Base-by-base conservation (phyloP, 2,888 invertebrate species). In the Leptinotarsa haldemani region DNA sequence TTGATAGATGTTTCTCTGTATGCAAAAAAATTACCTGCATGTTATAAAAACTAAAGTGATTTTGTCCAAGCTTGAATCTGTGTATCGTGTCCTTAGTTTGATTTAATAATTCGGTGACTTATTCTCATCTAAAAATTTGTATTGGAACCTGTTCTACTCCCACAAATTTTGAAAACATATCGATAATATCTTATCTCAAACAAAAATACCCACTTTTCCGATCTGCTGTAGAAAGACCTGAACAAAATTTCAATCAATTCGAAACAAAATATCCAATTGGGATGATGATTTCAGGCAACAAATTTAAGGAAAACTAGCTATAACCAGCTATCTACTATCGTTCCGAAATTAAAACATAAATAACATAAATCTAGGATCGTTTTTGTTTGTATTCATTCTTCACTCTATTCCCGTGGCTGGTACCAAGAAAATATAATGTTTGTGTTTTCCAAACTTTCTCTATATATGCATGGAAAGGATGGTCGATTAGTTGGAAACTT, bases 321-420 rank as follows among this genome's bases (percentile, higher is more conserved):
- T 16, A 30, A 30, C 30, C 7, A 30, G 1, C 30, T 16, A 16
- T 48, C 48, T 4, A 13, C 48, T 4, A 4, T 48, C 16, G 48
- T 48, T 48, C 15, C 48, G 48, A 48, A 48, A 48, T 48, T 48
- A 56, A 56, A 56, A 2, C 1, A 13, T 9, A 56, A 56, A 3
- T 22, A 13, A 9, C 22, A 22, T 56, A 56, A 56, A 61, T 61
- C 30, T 9, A 61, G 16, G 7, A 30, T 61, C 47, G 56, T 58
- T 52, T 52, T 65, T n/a, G 46, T 46, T 56, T 18, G 50, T 22
- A 30, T 22, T 30, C 15, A 56, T 65, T 58, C 25, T 20, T 56
- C 56, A 56, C 53, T 65, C 53, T 52, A 65, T 22, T 65, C 56
- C 18, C 53, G 65, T 56, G 47, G 52, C 46, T 70, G 56, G 22